Percentiles rank a stretch among this genome's conserved stretches.
phyloP scores from a whole-genome alignment of 2,797 vertebrate species.

The Taeniopygia guttata region DNA sequence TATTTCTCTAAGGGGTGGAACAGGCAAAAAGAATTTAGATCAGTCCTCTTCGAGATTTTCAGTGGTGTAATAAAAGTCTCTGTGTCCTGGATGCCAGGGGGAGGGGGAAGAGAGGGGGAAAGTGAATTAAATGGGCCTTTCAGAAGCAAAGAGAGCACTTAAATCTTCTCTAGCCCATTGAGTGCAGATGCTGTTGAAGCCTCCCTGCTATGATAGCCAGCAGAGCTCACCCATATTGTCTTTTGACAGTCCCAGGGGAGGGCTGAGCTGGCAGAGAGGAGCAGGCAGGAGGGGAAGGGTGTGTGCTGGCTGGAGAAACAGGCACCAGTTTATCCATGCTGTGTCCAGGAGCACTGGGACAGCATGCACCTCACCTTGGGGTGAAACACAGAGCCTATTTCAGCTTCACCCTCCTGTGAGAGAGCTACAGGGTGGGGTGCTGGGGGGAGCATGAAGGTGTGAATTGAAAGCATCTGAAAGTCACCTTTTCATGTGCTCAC shows the following conservation, averaged over 20 bases:
- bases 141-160: slow-evolving; percentile 37
- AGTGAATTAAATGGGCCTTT: slow-evolving; percentile 55
- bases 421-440: background rate
- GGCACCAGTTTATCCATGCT: fast-evolving
- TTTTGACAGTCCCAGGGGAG: background rate
- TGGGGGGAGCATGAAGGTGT: background rate
- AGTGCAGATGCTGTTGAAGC: background rate
- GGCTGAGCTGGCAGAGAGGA: background rate
- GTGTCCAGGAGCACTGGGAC: background rate
- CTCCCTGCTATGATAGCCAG: background rate
- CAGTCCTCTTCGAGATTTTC: slow-evolving; percentile 5
- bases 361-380: fast-evolving
- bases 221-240: background rate
- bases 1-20: slow-evolving; percentile 11
- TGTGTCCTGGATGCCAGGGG: slow-evolving; percentile 51
- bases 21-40: background rate
- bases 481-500: background rate
- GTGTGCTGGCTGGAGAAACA: background rate
- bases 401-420: background rate
- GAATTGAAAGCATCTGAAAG: background rate
- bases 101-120: slow-evolving; percentile 8
- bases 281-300: background rate
- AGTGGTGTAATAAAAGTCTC: slow-evolving; percentile 28
- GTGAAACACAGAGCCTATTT: background rate
- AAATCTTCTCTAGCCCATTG: slow-evolving; percentile 16